These are phyloP conservation scores for Ptychochromis oligacanthus DNA, from an alignment of 2,113 vertebrate species.

Conservation along the genomic window DNA sequence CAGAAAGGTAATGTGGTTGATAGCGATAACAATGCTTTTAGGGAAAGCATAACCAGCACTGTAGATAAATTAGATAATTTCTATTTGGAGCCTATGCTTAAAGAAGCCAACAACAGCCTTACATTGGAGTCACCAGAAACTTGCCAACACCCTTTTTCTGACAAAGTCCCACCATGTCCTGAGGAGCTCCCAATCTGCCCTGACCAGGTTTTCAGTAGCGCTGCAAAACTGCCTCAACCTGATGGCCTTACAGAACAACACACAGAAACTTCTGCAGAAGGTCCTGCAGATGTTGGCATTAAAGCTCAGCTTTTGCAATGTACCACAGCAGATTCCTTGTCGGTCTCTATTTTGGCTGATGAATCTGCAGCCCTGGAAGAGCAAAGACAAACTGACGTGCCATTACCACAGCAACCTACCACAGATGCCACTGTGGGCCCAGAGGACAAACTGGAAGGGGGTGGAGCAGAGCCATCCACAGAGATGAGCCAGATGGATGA, in stretches of 20 bases:
- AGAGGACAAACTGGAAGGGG: conserved; percentile 26
- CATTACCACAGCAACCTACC: neutral
- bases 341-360: conserved; percentile 31
- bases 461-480: neutral
- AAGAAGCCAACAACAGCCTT: conserved; percentile 43
- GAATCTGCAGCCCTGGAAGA: conserved; percentile 26
- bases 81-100: conserved; percentile 18
- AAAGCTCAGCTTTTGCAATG: conserved; percentile 47
- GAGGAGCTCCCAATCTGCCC: conserved; percentile 6
- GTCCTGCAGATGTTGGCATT: neutral
- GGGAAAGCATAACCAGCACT: conserved; percentile 17
- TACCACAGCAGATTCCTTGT: conserved; percentile 56
- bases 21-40: neutral
- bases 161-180: neutral
- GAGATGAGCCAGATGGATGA: conserved; percentile 79
- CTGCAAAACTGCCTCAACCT: conserved; percentile 14
- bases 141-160: conserved; percentile 21
- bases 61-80: conserved; percentile 13
- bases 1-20: neutral
- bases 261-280: neutral
- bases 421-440: neutral
- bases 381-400: neutral
- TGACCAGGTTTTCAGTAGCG: conserved; percentile 10
- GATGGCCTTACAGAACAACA: conserved; percentile 34
- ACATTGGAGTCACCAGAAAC: conserved; percentile 26